Percentiles rank a stretch among this genome's conserved stretches.
Evolutionary conservation across 2,113 vertebrate species (phyloP).

Genomic region (Craseonycteris thonglongyai): DNA sequence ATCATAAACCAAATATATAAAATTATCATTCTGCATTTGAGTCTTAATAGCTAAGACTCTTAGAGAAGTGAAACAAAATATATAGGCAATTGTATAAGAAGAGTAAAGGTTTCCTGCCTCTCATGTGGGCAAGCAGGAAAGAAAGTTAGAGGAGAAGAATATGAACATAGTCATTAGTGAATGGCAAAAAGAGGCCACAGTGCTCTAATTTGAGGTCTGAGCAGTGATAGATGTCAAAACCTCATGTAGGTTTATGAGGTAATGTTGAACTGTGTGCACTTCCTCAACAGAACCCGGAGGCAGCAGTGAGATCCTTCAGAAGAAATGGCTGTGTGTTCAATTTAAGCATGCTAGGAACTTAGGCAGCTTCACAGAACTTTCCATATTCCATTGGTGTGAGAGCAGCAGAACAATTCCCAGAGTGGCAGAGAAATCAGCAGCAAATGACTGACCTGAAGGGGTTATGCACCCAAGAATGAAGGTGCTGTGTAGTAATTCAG

Average conservation of each 20-base stretch:
- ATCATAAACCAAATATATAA: constrained; percentile 3
- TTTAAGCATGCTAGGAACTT: neutral
- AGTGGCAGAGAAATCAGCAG: neutral
- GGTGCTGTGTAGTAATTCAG: neutral
- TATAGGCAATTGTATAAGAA: neutral
- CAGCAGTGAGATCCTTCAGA: neutral
- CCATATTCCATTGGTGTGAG: neutral
- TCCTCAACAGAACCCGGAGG: neutral
- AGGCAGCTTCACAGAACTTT: neutral
- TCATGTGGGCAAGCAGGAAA: neutral
- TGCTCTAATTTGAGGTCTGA: neutral
- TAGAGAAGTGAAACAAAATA: neutral
- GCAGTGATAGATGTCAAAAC: neutral
- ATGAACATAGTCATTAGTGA: neutral
- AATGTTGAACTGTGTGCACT: neutral
- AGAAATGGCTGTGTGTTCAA: neutral
- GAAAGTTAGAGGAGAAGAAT: neutral
- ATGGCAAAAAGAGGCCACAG: neutral
- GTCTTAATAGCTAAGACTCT: neutral
- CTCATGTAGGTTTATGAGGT: neutral
- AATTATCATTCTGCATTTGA: constrained; percentile 12
- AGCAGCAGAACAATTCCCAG: neutral
- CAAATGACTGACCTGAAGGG: neutral
- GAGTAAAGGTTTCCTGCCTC: neutral
- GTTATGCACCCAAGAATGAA: neutral